Evolutionary conservation across 2,888 invertebrate genomes (phyloP), one percentile per base, ranked within the genome.

Genomic region (Brachyopa scutellaris): DNA sequence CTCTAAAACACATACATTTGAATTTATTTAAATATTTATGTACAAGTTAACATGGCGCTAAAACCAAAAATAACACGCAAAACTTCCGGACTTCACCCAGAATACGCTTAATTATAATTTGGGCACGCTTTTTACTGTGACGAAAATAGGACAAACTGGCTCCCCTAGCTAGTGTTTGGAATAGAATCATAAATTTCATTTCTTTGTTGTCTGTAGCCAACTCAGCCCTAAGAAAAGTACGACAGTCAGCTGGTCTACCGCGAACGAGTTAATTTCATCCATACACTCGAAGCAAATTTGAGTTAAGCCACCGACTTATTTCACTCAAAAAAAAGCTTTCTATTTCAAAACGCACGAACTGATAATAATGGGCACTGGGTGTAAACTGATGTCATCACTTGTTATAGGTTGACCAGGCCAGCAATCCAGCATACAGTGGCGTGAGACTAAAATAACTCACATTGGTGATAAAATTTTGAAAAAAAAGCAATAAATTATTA

Each of bases 351-450:
- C n/a, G n/a, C n/a, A n/a, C 53, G 13, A 33, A 29, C 26, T 38
- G n/a, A 40, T 47, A 11, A n/a, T n/a, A 26, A 40, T 1, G 19
- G 36, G 31, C 17, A n/a, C 23, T 5, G 31, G 2, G n/a, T 36
- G 17, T 7, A 31, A 13, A 55, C 49, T 74, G 79, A 80, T 80
- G 79, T 80, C 79, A 80, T 69, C 62, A 55, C 55, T 73, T 69
- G 21, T 69, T 57, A 67, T 74, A 73, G 79, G 55, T 53, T 69
- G 61, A 62, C 67, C 74, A 42, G 9, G n/a, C n/a, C n/a, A n/a
- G n/a, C n/a, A n/a, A n/a, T n/a, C n/a, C n/a, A 45, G 36, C 6
- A 23, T 55, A 67, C 79, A 73, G 79, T 73, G 17, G 62, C 9
- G 55, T 31, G 23, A 36, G 36, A 67, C 6, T 23, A 31, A 23